These are phyloP conservation scores for Muscidifurax raptorellus DNA, from an alignment of 1,140 invertebrate genomes.

Conservation along the genomic window DNA sequence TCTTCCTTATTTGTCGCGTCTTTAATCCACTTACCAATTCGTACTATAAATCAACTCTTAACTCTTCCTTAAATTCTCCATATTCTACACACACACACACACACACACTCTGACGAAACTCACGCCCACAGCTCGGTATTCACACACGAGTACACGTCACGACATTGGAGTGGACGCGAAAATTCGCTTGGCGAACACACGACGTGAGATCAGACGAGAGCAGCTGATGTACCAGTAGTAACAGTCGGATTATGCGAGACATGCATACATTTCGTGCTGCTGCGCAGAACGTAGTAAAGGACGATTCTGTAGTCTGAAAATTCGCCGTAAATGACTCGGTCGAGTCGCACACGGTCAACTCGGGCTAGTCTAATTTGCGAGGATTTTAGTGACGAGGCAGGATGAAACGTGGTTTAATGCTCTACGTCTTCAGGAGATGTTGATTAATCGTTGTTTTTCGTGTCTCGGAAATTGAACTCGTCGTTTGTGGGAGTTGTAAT, in stretches of 20 bases:
- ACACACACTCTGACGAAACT: no score
- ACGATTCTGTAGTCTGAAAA: not conserved
- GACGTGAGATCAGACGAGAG: not conserved
- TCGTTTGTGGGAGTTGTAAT: no score
- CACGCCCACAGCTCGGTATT: not conserved
- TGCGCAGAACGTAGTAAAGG: not conserved
- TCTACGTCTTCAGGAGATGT: not conserved
- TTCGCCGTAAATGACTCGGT: not conserved
- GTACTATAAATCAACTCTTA: no score
- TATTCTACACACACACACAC: no score
- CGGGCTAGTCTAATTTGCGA: not conserved
- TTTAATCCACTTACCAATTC: no score
- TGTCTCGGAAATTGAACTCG: not conserved
- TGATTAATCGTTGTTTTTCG: not conserved
- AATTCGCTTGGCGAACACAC: not conserved
- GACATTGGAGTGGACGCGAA: not conserved
- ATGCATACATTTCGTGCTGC: not conserved
- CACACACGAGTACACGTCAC: not conserved
- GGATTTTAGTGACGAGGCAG: not conserved
- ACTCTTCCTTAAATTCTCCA: no score
- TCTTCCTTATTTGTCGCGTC: no score
- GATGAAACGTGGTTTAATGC: not conserved
- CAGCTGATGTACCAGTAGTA: slow-evolving; percentile 20
- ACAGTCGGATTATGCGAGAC: slow-evolving; percentile 19
- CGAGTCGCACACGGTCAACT: not conserved